These are phyloP conservation scores for Tetramorium alpestre DNA, from an alignment of 1,140 invertebrate genomes.

Conservation along the genomic window DNA sequence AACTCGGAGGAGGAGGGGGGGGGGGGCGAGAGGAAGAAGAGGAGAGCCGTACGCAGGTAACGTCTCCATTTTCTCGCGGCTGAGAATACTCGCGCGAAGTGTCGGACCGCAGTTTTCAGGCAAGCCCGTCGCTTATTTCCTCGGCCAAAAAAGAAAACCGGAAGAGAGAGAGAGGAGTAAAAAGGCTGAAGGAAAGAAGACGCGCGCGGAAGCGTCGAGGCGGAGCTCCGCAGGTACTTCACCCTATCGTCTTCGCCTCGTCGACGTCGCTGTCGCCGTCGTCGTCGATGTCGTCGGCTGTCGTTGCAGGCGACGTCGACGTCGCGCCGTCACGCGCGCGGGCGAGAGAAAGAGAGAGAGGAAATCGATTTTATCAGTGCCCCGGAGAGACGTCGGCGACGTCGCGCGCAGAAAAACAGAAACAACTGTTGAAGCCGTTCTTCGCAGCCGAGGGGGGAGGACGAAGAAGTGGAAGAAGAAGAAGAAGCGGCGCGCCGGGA, in stretches of 20 bases:
- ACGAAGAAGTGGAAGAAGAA: too few species aligned
- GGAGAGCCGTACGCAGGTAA: not conserved
- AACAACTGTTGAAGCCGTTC: constrained; percentile 68
- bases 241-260: constrained; percentile 11
- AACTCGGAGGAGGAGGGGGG: too few species aligned
- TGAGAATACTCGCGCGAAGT: constrained; percentile 30
- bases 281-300: not conserved
- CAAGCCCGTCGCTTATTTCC: constrained; percentile 29
- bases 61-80: constrained; percentile 39
- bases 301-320: constrained; percentile 44
- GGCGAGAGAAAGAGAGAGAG: not conserved
- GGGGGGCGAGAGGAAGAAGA: not conserved
- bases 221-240: constrained; percentile 43
- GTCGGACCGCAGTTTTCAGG: constrained; percentile 42
- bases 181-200: not conserved
- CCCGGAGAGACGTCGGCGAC: constrained; percentile 69
- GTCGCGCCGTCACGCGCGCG: constrained; percentile 46
- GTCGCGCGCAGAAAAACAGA: constrained; percentile 75
- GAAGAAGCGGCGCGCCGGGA: constrained; percentile 29
- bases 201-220: constrained; percentile 33
- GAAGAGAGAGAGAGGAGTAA: not conserved
- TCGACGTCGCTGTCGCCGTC: constrained; percentile 24
- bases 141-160: constrained; percentile 13
- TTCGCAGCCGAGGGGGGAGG: not conserved
- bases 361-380: constrained; percentile 78